Percentiles rank a stretch among this genome's conserved stretches.
phyloP scores from a whole-genome alignment of 2,888 invertebrate species.

The Dasysyrphus tricinctus region DNA sequence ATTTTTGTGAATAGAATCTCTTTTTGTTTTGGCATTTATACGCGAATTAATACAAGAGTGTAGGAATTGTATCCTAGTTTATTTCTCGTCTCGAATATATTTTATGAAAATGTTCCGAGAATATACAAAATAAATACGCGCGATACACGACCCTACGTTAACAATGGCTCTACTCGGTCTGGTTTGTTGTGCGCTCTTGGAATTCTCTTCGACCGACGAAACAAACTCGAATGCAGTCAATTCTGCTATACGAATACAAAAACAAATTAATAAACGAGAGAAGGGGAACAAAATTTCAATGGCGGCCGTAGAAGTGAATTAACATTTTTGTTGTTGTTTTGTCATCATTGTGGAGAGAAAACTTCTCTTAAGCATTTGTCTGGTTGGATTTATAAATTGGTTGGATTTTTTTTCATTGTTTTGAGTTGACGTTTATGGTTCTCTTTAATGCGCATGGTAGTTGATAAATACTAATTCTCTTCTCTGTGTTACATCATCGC shows the following conservation, averaged over 20 bases:
- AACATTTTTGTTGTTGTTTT: constrained; percentile 48
- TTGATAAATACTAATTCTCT: constrained; percentile 10
- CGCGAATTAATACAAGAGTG: constrained; percentile 11
- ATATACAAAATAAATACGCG: constrained; percentile 39
- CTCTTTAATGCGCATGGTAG: constrained; percentile 65
- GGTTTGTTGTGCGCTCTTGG: constrained; percentile 59
- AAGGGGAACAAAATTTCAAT: constrained; percentile 59
- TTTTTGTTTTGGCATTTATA: constrained; percentile 11
- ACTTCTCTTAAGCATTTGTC: constrained; percentile 65
- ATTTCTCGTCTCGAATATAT: constrained; percentile 22
- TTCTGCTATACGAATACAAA: constrained; percentile 29
- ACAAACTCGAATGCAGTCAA: neutral
- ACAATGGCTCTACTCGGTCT: constrained; percentile 72
- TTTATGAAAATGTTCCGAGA: constrained; percentile 13
- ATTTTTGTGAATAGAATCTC: constrained; percentile 40
- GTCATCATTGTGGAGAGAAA: neutral
- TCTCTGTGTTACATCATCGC: constrained; percentile 31
- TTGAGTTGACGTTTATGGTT: neutral
- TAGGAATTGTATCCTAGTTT: neutral
- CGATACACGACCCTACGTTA: constrained; percentile 59
- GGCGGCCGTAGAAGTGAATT: constrained; percentile 47
- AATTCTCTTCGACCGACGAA: constrained; percentile 70
- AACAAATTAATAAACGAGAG: constrained; percentile 34
- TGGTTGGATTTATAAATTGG: constrained; percentile 21
- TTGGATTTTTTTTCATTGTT: neutral